Percentiles rank a stretch among this genome's conserved stretches.
Conservation (phyloP, 1,140 invertebrate species). For the Teleopsis dalmanni region DNA sequence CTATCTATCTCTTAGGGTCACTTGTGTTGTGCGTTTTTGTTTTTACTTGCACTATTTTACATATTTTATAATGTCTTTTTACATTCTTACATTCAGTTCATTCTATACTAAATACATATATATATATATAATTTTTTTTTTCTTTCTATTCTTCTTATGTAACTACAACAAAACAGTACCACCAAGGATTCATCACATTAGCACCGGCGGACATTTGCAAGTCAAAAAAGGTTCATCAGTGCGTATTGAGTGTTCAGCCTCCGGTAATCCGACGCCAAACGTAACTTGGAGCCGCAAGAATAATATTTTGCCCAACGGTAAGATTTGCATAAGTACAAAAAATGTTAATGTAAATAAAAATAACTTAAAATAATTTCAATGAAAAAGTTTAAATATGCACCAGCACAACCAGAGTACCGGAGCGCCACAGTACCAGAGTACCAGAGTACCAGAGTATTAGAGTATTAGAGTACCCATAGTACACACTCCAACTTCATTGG, state of each 20-base stretch:
- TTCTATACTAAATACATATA: background rate
- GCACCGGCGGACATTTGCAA: conserved; percentile 52
- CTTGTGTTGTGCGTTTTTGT: background rate
- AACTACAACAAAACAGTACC: conserved; percentile 46
- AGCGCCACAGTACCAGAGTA: too few species aligned
- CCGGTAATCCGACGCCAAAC: conserved; percentile 57
- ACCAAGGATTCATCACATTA: conserved; percentile 52
- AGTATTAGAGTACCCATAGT: too few species aligned
- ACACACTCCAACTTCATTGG: too few species aligned
- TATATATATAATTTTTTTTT: conserved; percentile 16
- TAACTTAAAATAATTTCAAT: background rate
- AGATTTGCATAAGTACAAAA: conserved; percentile 29
- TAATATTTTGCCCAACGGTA: conserved; percentile 55
- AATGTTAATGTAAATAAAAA: conserved; percentile 3
- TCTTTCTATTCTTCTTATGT: conserved; percentile 5
- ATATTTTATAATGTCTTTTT: conserved; percentile 8
- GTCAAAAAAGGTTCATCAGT: conserved; percentile 58
- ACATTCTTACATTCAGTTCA: background rate
- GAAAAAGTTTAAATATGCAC: too few species aligned
- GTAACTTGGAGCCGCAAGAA: conserved; percentile 61
- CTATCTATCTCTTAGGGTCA: background rate
- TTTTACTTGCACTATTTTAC: background rate
- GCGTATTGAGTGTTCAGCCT: conserved; percentile 55
- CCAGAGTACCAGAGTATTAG: too few species aligned
- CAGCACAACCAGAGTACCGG: too few species aligned